Evolutionary conservation across 2,797 vertebrate species (phyloP).

Genomic region (Vultur gryphus): DNA sequence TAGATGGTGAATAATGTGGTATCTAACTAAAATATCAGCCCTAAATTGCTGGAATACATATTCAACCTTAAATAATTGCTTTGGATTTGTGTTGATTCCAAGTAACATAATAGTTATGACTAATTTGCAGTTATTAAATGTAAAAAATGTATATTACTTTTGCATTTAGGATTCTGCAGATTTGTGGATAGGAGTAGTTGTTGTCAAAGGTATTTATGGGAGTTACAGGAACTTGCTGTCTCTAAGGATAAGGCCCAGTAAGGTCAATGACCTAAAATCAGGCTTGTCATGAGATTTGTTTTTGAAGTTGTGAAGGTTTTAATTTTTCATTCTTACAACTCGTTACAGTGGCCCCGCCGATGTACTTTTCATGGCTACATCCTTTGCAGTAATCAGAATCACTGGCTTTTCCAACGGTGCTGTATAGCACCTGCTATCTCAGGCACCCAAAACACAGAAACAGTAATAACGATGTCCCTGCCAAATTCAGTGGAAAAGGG

Average conservation of each 20-base stretch:
- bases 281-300: neutral
- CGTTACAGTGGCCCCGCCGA: neutral
- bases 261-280: neutral
- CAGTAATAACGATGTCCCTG: neutral
- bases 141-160: neutral
- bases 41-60: neutral
- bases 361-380: neutral
- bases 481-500: neutral
- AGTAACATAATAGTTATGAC: neutral
- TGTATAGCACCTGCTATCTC: neutral
- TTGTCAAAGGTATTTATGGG: neutral
- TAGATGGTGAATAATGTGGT: neutral
- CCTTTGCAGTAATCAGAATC: neutral
- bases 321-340: neutral
- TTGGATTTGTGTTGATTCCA: conserved; percentile 5
- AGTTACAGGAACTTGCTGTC: neutral
- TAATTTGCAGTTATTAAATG: neutral
- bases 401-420: neutral
- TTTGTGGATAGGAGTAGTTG: neutral
- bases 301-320: neutral
- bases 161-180: neutral
- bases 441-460: neutral
- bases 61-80: neutral
- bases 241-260: neutral
- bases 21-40: neutral